Evolutionary conservation across 64 coral and sea anemone genomes (phyloP).

Genomic region (Pocillopora verrucosa): DNA sequence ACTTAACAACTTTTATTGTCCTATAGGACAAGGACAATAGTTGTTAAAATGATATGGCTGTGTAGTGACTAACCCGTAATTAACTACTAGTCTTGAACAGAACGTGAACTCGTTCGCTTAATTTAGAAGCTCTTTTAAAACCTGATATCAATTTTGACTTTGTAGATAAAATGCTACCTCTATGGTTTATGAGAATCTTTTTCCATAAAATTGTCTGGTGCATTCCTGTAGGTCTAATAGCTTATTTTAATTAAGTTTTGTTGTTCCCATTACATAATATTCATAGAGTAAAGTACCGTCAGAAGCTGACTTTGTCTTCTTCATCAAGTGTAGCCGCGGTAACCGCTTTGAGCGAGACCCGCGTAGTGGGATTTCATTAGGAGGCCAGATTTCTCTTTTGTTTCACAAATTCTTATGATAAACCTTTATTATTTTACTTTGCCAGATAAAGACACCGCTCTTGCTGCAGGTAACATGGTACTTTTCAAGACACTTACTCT

Average conservation of each 20-base stretch:
- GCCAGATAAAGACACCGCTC: slow-evolving; percentile 12
- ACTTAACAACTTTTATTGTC: slow-evolving; percentile 23
- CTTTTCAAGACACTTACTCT: background rate
- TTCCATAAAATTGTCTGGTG: background rate
- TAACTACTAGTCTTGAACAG: background rate
- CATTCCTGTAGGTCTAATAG: background rate
- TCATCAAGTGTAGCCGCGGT: background rate
- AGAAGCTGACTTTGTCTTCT: background rate
- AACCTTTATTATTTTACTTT: slow-evolving; percentile 25
- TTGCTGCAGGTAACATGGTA: background rate
- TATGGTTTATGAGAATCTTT: too few relatives aligned
- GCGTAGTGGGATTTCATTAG: slow-evolving; percentile 5
- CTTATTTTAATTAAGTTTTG: slow-evolving; percentile 12
- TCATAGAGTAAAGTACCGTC: slow-evolving; percentile 8
- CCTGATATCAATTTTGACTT: background rate
- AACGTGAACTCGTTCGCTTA: background rate
- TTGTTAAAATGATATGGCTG: background rate
- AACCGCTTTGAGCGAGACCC: slow-evolving; percentile 20
- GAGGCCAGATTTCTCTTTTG: slow-evolving; percentile 16
- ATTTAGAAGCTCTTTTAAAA: background rate
- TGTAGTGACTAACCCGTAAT: slow-evolving; percentile 25
- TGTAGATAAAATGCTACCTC: background rate
- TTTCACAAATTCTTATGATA: slow-evolving; percentile 35
- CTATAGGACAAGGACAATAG: background rate
- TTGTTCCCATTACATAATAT: background rate